Base-by-base conservation (phyloP, 1,140 invertebrate species). In the Penaeus vannamei region DNA sequence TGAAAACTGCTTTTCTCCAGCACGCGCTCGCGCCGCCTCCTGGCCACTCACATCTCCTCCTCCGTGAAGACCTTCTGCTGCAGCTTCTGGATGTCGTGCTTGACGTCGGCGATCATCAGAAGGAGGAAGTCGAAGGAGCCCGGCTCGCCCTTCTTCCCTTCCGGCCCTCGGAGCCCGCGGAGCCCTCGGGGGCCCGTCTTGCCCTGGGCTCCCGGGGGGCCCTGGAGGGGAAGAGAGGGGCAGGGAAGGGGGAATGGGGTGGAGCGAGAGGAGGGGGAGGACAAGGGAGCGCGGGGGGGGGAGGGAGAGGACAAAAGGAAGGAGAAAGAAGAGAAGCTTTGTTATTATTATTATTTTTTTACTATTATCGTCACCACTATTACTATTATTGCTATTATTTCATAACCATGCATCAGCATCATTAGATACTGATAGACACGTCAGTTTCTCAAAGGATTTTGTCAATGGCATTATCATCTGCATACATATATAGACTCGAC, bases 81-180 rank as follows among this genome's bases (percentile, higher is more conserved):
- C 53, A 95, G 92, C 88, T 95, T 94, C 59, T 94, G 93, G 88
- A 96, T 94, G 91, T 95, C 95, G 91, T 95, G 94, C 85, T 94
- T 93, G 2, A 96, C 92, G 91, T 95, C 95, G 7, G 95, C 95
- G 53, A 96, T 91, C 84, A 95, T 92, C 5, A 95, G 93, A 61
- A 95, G 92, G 90, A 95, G 93, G 76, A 95, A 94, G 91, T 96
- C 95, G 69, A 95, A 93, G 22, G 94, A 95, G 4, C 94, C 95
- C 88, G 94, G 93, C 17, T 95, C 94, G 0, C 95, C 95, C 88
- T 94, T 94, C 19, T 93, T 92, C 0, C 95, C 95, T 53, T 94
- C 92, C 0, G 93, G 93, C 0, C 95, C 95, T 66, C 93, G 92
- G 0, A 94, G 93, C 5, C 95, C 95, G 61, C 91, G 92, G 53